Evolutionary conservation across 2,888 invertebrate genomes (phyloP), one percentile per base, ranked within the genome.

Genomic region (Trichacis sp.): DNA sequence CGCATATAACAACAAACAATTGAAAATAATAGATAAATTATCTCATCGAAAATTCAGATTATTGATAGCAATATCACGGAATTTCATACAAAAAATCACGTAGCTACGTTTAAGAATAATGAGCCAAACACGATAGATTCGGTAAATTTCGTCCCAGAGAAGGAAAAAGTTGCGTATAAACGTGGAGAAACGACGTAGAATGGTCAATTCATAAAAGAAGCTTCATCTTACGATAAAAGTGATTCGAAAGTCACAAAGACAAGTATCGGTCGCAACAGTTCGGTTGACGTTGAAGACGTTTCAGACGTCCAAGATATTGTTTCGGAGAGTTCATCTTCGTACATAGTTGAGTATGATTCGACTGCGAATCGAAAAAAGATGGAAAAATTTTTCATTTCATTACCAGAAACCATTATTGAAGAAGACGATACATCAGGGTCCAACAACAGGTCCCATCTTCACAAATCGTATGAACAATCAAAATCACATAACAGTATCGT

Each of bases 321-420:
- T 58, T 84, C 87, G 2, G 89, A 88, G 29, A 87, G 89, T 33
- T 88, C 89, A 1, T 88, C 88, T 14, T 89, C 90, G 12, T 89
- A 91, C 74, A 88, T 88, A 24, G 87, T 90, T 46, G 90, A 91
- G 38, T 78, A 78, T 53, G 77, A 72, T 9, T 65, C 68, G 0
- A 64, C 57, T 1, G 58, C 56, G 46, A 67, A 71, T 40, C 14
- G 66, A 46, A 76, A 73, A 42, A 76, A 72, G 18, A 56, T 69
- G 1, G 81, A 77, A 47, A 78, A 76, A 51, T 59, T 76, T 0
- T 77, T 74, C 0, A 4, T 40, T 9, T 73, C 77, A 0, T 77
- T 80, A 1, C 81, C 82, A 1, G 76, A 77, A 3, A 72, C 72
- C 2, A 82, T 82, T 1, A 12, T 74, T 0, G 82, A 82, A 30